A percentile compares a stretch with the other conserved stretches of the same genome.
Evolutionary conservation across 2,888 invertebrate genomes (phyloP).

Genomic region (Lasioglossum morio): DNA sequence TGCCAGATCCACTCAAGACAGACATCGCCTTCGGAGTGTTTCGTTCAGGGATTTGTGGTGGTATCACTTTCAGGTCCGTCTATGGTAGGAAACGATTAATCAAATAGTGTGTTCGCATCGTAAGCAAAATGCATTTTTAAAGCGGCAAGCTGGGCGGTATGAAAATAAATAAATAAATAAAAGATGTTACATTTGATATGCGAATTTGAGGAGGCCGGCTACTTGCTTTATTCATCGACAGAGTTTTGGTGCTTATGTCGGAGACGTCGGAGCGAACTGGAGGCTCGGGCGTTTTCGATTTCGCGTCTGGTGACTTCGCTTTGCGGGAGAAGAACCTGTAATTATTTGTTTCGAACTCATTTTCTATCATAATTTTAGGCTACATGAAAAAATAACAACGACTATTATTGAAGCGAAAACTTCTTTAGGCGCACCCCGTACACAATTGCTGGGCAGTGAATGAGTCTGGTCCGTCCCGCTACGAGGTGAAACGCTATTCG

Average conservation of each 20-base stretch:
- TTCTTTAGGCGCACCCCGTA: too few species aligned
- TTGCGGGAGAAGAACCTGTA: constrained; percentile 94
- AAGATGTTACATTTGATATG: constrained; percentile 80
- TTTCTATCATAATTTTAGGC: neutral
- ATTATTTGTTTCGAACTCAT: constrained; percentile 18
- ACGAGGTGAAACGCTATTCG: too few species aligned
- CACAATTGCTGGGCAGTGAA: too few species aligned
- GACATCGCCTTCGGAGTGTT: constrained; percentile 89
- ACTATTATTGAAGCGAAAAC: neutral
- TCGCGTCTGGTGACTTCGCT: constrained; percentile 86
- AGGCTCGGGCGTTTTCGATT: constrained; percentile 90
- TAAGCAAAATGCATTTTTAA: neutral
- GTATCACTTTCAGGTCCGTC: constrained; percentile 87
- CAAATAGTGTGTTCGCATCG: neutral
- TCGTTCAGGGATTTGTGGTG: constrained; percentile 88
- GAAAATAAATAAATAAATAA: constrained; percentile 33
- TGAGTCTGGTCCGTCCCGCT: too few species aligned
- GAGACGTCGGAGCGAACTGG: constrained; percentile 84
- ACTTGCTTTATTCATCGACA: constrained; percentile 72
- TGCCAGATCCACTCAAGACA: constrained; percentile 88
- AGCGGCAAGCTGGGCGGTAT: neutral
- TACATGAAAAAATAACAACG: neutral
- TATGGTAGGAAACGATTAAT: constrained; percentile 71
- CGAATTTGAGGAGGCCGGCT: constrained; percentile 81
- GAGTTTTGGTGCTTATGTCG: constrained; percentile 76